These are phyloP conservation scores for Dreissena rostriformis DNA, from an alignment of 1,140 invertebrate species.

Conservation along the genomic window DNA sequence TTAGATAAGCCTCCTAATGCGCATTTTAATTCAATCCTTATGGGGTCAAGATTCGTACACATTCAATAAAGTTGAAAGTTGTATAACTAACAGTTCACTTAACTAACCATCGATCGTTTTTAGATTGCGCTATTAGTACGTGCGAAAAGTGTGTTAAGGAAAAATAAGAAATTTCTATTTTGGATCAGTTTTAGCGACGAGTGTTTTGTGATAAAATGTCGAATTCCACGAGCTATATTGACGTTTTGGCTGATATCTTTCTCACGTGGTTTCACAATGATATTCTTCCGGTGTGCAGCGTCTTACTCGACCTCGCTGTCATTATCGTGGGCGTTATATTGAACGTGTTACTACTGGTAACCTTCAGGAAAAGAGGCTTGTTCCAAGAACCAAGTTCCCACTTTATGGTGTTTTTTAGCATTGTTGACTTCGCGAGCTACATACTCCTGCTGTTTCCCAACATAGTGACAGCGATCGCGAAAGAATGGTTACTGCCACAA, in stretches of 20 bases:
- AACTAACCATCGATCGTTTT: no score
- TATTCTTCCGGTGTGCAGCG: constrained; percentile 38
- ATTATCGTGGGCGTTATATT: constrained; percentile 39
- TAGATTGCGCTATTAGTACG: no score
- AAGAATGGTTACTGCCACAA: constrained; percentile 34
- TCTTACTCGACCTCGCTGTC: constrained; percentile 26
- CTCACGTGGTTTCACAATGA: constrained; percentile 40
- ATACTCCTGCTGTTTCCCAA: constrained; percentile 35
- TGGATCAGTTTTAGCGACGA: no score
- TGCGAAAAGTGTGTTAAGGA: no score
- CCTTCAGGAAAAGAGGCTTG: constrained; percentile 28
- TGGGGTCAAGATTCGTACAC: no score
- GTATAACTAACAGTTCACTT: no score
- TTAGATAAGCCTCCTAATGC: no score
- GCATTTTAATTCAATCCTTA: no score
- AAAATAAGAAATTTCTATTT: no score
- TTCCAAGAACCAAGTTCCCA: constrained; percentile 39
- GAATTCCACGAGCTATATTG: constrained; percentile 5
- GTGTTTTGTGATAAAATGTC: background rate
- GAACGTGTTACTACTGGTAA: constrained; percentile 31
- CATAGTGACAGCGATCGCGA: constrained; percentile 21
- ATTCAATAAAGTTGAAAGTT: no score
- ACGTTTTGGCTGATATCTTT: constrained; percentile 14
- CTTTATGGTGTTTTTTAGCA: constrained; percentile 15
- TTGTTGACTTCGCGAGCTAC: constrained; percentile 30